Conservation (phyloP, 2,888 invertebrate genomes). For the Mesorhabditis belari region DNA sequence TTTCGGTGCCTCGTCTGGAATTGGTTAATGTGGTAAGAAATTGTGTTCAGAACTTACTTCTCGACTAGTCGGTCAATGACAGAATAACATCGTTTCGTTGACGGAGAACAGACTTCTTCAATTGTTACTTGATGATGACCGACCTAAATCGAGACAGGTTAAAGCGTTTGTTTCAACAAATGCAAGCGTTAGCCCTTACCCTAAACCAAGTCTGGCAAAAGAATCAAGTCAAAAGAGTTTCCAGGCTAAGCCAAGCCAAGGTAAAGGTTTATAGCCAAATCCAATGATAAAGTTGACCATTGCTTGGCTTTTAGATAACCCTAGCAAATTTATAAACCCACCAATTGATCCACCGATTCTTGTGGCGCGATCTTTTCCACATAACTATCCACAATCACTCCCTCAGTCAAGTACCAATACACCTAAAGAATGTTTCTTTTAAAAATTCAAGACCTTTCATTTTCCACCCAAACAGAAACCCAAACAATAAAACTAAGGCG, state of each 20-base stretch:
- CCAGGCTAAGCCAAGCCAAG: no score
- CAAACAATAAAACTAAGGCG: no score
- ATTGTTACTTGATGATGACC: background rate
- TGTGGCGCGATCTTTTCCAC: background rate
- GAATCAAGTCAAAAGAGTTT: no score
- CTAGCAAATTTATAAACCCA: no score
- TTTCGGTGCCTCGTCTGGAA: no score
- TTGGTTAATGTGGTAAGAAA: no score
- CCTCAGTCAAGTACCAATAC: background rate
- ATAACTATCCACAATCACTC: background rate
- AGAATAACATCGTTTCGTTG: background rate
- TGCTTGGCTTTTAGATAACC: no score
- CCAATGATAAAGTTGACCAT: no score
- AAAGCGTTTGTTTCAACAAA: no score
- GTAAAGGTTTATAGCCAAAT: no score
- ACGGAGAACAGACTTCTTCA: background rate
- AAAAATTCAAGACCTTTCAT: background rate
- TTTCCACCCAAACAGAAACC: no score
- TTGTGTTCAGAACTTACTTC: background rate
- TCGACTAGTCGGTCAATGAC: background rate
- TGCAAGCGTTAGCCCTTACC: background rate
- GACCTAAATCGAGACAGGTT: no score
- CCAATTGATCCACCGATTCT: background rate
- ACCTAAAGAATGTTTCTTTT: background rate
- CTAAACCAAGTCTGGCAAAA: background rate